Evolutionary conservation across 1,140 invertebrate genomes (phyloP), one percentile per base, ranked within the genome.

Genomic region (Sinella curviseta): DNA sequence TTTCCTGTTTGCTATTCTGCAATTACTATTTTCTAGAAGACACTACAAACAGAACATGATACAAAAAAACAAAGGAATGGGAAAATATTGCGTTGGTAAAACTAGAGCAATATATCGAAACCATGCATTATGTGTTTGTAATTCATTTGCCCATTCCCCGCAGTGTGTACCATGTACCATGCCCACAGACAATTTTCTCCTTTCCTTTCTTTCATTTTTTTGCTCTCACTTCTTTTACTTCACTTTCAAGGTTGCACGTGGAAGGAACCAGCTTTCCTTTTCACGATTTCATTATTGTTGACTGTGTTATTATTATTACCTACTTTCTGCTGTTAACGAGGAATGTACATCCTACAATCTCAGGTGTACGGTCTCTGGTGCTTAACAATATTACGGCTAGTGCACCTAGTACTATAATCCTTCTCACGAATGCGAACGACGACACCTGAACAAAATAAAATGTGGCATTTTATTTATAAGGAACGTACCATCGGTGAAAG

Each of bases 171-270:
- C 39, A 26, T n/a, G 4, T 26, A 33, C 65, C 65, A 70, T 70
- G 65, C 65, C 65, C 65, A 70, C 65, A 70, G 65, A 70, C 65
- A 70, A 70, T 30, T 70, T 12, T 24, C 12, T 14, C 12, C 31
- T 70, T 70, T 12, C 28, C 65, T 70, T 70, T 30, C 57, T 65
- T 65, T 65, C 8, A 4, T 65, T 4, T 65, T 16, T 26, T n/a
- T n/a, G n/a, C n/a, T 26, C 26, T 65, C 57, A 65, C 14, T 60
- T 60, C 65, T 30, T 60, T 3, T 60, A 26, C 24, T 60, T 24
- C 3, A 60, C 3, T 31, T 33, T 70, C 65, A 70, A 70, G 65
- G 65, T 70, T 70, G 31, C 31, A 33, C 65, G 28, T 60, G 31
- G 65, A 70, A 70, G n/a, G n/a, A 70, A 33, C 26, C 30, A 70